Percentiles rank a stretch among this genome's conserved stretches.
Evolutionary conservation across 1,140 invertebrate species (phyloP).

Genomic region (Elymnias hypermnestra): DNA sequence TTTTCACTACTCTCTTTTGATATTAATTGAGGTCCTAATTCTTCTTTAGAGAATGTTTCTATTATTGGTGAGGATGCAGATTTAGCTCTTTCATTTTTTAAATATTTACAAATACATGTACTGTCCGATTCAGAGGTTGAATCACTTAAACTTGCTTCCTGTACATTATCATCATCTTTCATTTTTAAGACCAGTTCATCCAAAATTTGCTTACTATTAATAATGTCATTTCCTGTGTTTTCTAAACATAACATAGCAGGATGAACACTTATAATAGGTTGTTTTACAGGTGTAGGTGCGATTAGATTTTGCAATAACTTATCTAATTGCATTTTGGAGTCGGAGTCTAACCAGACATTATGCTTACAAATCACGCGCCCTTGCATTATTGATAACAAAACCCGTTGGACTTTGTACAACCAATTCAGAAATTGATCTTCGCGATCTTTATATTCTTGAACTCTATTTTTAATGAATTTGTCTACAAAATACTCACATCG

Average conservation of each 20-base stretch:
- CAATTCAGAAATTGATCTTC: constrained; percentile 17
- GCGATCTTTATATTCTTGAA: constrained; percentile 10
- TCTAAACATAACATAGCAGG: not conserved
- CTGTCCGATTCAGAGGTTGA: not conserved
- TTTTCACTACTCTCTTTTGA: not conserved
- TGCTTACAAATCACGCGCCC: constrained; percentile 17
- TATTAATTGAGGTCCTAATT: not conserved
- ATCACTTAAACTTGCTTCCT: not conserved
- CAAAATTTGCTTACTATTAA: not conserved
- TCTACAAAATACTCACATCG: constrained; percentile 29
- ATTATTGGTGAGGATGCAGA: not conserved
- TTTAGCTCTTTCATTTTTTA: constrained; percentile 9
- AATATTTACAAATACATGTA: constrained; percentile 18
- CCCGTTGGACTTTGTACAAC: constrained; percentile 21
- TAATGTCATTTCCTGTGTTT: not conserved
- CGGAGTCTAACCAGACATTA: constrained; percentile 16
- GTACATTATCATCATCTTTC: not conserved
- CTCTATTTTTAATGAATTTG: constrained; percentile 21
- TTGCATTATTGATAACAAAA: constrained; percentile 20
- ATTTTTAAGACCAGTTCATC: not conserved
- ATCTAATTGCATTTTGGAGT: constrained; percentile 18
- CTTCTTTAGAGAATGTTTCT: not conserved
- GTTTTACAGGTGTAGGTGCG: constrained; percentile 6
- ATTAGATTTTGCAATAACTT: constrained; percentile 28
- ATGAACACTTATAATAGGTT: constrained; percentile 12